These are phyloP conservation scores for Micrastur ruficollis DNA, from an alignment of 2,797 vertebrate species.

Conservation along the genomic window DNA sequence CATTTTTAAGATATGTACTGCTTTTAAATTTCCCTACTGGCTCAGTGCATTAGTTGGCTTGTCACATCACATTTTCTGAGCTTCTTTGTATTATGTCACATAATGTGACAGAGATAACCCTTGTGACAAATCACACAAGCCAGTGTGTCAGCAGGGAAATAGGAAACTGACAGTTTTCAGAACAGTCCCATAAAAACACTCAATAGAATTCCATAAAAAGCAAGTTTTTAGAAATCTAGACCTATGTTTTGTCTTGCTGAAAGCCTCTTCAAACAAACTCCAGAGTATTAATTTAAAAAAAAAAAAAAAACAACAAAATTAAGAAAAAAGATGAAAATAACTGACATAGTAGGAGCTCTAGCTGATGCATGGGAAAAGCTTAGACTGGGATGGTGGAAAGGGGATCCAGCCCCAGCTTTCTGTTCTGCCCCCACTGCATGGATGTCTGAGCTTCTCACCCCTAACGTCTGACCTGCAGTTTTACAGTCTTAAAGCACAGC, in stretches of 20 bases:
- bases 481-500: background rate
- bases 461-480: background rate
- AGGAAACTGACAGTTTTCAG: conserved; percentile 8
- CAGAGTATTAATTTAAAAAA: background rate
- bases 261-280: background rate
- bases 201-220: background rate
- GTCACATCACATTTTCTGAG: conserved; percentile 39
- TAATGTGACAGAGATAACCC: conserved; percentile 15
- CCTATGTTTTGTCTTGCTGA: background rate
- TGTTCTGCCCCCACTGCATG: fast-evolving
- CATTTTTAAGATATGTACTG: background rate
- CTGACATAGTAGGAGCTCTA: background rate
- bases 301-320: background rate
- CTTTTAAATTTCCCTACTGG: conserved; percentile 26
- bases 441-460: background rate
- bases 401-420: background rate
- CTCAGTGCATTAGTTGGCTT: conserved; percentile 16
- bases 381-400: background rate
- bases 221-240: background rate
- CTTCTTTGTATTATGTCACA: conserved; percentile 12
- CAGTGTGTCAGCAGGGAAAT: background rate
- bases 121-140: conserved; percentile 27
- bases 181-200: background rate
- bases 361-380: background rate
- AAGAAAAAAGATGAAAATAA: background rate